Percentiles rank a stretch among this genome's conserved stretches.
Evolutionary conservation across 2,888 invertebrate species (phyloP).

Genomic region (Psylliodes chrysocephalus): DNA sequence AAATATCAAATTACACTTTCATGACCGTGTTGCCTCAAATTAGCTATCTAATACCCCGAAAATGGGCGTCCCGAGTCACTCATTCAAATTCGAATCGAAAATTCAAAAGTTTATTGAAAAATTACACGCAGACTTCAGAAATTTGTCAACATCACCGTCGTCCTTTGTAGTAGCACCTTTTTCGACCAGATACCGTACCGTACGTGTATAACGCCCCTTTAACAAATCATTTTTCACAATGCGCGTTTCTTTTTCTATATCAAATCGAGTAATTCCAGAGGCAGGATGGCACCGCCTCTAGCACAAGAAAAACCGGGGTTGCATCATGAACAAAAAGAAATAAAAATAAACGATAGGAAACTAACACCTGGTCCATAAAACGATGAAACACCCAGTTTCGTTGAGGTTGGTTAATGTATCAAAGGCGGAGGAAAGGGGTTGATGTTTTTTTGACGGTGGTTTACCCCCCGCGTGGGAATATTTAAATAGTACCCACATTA

Average conservation of each 20-base stretch:
- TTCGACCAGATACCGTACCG: constrained; percentile 44
- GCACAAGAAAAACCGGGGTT: constrained; percentile 52
- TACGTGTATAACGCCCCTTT: constrained; percentile 53
- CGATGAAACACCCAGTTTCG: constrained; percentile 41
- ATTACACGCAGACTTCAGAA: constrained; percentile 56
- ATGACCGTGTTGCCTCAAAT: constrained; percentile 32
- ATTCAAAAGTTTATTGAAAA: constrained; percentile 57
- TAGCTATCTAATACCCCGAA: constrained; percentile 29
- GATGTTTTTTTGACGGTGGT: constrained; percentile 11
- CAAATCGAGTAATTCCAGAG: constrained; percentile 65
- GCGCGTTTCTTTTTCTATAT: constrained; percentile 59
- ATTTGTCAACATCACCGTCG: constrained; percentile 59
- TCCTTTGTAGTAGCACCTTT: constrained; percentile 57
- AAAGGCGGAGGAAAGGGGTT: constrained; percentile 24
- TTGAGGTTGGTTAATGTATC: constrained; percentile 18
- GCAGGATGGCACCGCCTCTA: constrained; percentile 61
- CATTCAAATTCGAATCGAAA: constrained; percentile 42
- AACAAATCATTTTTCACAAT: constrained; percentile 58
- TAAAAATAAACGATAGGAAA: constrained; percentile 48
- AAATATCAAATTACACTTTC: constrained; percentile 35
- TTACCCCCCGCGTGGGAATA: constrained; percentile 5
- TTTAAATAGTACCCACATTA: neutral
- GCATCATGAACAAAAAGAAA: constrained; percentile 48
- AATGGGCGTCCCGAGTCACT: constrained; percentile 32
- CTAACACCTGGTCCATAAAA: constrained; percentile 53